These are phyloP conservation scores for Phylloscopus collybita DNA, from an alignment of 2,797 vertebrate species.

Conservation along the genomic window DNA sequence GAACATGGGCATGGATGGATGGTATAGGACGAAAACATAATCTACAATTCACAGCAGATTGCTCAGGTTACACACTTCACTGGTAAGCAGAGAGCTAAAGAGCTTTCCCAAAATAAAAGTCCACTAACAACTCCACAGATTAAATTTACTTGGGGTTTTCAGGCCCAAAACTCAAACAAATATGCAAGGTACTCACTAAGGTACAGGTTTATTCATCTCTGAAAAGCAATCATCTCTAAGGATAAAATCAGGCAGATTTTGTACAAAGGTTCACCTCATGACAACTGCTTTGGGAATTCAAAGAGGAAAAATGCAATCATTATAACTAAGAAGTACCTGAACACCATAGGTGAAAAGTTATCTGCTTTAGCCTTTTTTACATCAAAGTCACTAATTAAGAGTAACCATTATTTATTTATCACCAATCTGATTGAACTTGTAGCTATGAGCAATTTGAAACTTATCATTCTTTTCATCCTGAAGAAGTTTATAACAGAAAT, in stretches of 20 bases:
- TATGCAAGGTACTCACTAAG: neutral
- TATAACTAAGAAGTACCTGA: neutral
- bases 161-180: neutral
- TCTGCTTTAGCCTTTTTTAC: neutral
- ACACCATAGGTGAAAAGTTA: neutral
- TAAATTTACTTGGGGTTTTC: neutral
- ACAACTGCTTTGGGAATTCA: neutral
- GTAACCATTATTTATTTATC: neutral
- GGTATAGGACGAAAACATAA: fast-evolving
- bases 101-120: neutral
- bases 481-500: neutral
- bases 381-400: neutral
- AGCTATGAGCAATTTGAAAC: neutral
- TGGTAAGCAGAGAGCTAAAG: neutral
- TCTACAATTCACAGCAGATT: neutral
- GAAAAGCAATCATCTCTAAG: neutral
- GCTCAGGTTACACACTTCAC: neutral
- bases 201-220: neutral
- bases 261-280: neutral
- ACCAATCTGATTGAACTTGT: neutral
- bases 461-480: neutral
- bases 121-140: neutral
- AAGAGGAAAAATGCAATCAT: neutral
- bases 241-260: neutral
- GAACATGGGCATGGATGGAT: neutral